A percentile compares a stretch with the other conserved stretches of the same genome.
phyloP scores from a whole-genome alignment of 2,113 vertebrate species.

The Neolamprologus sp. region DNA sequence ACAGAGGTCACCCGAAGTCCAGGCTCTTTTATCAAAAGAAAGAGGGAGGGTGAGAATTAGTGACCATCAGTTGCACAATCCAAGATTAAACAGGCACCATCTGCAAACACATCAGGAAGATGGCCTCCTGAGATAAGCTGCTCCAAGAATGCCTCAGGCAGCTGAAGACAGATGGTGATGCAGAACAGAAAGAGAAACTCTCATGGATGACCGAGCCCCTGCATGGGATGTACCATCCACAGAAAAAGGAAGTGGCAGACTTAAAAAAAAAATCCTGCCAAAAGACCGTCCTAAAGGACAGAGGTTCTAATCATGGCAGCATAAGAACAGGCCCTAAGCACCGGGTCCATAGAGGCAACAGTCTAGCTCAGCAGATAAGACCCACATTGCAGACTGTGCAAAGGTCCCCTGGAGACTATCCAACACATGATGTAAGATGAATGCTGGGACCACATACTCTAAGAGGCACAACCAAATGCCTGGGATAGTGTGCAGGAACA shows the following conservation, averaged over 20 bases:
- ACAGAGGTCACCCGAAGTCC: neutral
- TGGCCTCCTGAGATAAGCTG: neutral
- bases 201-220: neutral
- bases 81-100: neutral
- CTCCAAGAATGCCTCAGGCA: neutral
- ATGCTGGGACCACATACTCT: neutral
- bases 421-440: neutral
- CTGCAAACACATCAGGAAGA: neutral
- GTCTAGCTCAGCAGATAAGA: neutral
- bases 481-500: neutral
- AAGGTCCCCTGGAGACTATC: neutral
- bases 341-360: neutral
- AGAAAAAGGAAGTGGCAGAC: neutral
- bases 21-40: neutral
- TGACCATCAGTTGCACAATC: neutral
- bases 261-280: neutral
- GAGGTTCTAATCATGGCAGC: neutral
- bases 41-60: neutral
- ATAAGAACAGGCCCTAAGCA: neutral
- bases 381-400: neutral
- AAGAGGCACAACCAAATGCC: neutral
- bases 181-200: neutral
- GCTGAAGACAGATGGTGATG: neutral
- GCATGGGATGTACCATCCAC: neutral
- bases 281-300: neutral